Percentiles rank a stretch among this genome's conserved stretches.
phyloP scores from a whole-genome alignment of 2,888 invertebrate species.

The Cosmia trapezina region DNA sequence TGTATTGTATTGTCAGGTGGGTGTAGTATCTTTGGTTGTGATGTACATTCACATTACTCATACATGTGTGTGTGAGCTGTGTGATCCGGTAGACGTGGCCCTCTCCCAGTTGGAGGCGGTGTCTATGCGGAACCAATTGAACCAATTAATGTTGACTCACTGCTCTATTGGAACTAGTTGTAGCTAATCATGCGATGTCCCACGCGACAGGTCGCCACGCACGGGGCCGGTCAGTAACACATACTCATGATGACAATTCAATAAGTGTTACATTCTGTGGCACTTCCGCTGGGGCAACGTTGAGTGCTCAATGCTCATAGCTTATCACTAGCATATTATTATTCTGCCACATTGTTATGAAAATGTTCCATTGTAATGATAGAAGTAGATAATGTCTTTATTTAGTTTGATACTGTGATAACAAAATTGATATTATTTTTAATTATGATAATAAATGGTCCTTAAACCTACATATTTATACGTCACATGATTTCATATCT shows the following conservation, averaged over 20 bases:
- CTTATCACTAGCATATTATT: conserved; percentile 29
- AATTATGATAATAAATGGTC: conserved; percentile 25
- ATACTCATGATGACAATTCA: neutral
- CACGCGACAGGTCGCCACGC: neutral
- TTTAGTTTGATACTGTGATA: conserved; percentile 44
- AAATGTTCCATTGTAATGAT: conserved; percentile 31
- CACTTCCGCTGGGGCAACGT: neutral
- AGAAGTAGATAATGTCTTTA: conserved; percentile 27
- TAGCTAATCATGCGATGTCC: conserved; percentile 3
- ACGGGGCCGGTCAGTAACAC: neutral
- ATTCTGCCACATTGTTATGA: conserved; percentile 22
- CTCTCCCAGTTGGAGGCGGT: neutral
- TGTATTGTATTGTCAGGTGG: conserved; percentile 12
- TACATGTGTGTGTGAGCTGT: neutral
- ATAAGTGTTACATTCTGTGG: neutral
- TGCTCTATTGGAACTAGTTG: conserved; percentile 45
- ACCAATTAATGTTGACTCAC: conserved; percentile 63
- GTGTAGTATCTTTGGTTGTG: neutral
- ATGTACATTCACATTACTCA: neutral
- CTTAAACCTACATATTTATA: conserved; percentile 4
- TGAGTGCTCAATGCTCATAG: neutral
- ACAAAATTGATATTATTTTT: conserved; percentile 36
- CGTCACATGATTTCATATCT: conserved; percentile 9
- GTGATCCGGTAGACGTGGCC: neutral
- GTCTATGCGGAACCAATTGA: conserved; percentile 59